Percentiles rank a stretch among this genome's conserved stretches.
These are phyloP conservation scores for Boulengeromyrus knoepffleri DNA, from an alignment of 2,113 vertebrate genomes.

Conservation along the genomic window DNA sequence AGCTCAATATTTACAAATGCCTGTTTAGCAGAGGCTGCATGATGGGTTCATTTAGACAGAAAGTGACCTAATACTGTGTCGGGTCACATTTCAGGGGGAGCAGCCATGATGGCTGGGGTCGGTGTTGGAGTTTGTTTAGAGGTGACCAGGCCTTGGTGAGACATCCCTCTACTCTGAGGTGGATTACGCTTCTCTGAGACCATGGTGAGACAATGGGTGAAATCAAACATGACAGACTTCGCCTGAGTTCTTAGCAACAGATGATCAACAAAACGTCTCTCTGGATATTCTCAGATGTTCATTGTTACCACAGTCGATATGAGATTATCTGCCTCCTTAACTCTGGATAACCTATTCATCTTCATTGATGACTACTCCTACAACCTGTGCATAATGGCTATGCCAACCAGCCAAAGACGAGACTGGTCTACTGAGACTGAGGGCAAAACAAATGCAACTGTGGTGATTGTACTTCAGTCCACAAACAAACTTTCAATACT, in stretches of 20 bases:
- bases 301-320: background rate
- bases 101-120: no score
- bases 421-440: background rate
- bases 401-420: background rate
- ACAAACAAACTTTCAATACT: background rate
- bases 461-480: background rate
- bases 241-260: background rate
- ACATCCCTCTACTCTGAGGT: no score
- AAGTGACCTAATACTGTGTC: no score
- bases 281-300: background rate
- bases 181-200: background rate
- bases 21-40: background rate
- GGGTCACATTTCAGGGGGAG: no score
- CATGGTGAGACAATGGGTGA: background rate
- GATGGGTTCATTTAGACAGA: no score
- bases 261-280: background rate
- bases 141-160: no score
- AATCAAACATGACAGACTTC: background rate
- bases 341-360: background rate
- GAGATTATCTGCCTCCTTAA: background rate
- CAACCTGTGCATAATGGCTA: background rate
- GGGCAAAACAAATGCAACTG: background rate
- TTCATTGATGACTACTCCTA: background rate
- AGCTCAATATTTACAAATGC: background rate
- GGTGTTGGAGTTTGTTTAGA: no score